phyloP scores from a whole-genome alignment of 1,140 invertebrate genomes.

The Hermetia illucens region DNA sequence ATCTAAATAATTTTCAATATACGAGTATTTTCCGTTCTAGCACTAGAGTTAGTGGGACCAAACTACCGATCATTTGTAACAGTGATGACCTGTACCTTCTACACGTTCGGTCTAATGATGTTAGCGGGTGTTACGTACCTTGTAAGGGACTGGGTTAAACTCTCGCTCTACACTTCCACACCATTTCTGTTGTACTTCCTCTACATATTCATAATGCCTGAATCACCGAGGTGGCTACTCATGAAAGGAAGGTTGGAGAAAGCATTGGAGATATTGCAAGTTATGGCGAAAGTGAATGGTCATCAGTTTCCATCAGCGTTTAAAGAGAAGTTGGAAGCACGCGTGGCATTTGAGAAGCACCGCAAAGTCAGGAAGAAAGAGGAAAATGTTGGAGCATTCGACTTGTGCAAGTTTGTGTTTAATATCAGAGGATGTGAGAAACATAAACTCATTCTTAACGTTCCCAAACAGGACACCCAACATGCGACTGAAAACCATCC shows the following conservation, averaged over 20 bases:
- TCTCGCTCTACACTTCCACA: slow-evolving; percentile 63
- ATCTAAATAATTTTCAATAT: not conserved
- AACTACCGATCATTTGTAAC: slow-evolving; percentile 83
- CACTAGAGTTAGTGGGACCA: slow-evolving; percentile 75
- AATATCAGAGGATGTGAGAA: not conserved
- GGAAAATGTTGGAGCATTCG: slow-evolving; percentile 48
- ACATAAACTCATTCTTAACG: not conserved
- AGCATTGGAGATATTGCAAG: slow-evolving; percentile 60
- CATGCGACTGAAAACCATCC: slow-evolving; percentile 58
- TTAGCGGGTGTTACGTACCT: slow-evolving; percentile 68
- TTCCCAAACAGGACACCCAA: slow-evolving; percentile 51
- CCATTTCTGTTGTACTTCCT: slow-evolving; percentile 74
- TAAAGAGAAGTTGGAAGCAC: slow-evolving; percentile 50
- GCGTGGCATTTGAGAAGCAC: slow-evolving; percentile 29
- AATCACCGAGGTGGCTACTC: slow-evolving; percentile 72
- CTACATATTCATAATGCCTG: slow-evolving; percentile 73
- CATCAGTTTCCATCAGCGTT: slow-evolving; percentile 58
- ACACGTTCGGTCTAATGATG: slow-evolving; percentile 70
- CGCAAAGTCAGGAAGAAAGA: slow-evolving; percentile 44
- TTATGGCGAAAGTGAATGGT: slow-evolving; percentile 59
- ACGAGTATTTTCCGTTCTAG: slow-evolving; percentile 46
- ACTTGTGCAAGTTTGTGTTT: slow-evolving; percentile 39
- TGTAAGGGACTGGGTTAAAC: slow-evolving; percentile 62
- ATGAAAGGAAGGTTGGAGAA: slow-evolving; percentile 65
- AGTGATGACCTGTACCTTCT: slow-evolving; percentile 79